Base-by-base conservation (phyloP, 2,888 invertebrate genomes). In the Nemapogon koenigi region DNA sequence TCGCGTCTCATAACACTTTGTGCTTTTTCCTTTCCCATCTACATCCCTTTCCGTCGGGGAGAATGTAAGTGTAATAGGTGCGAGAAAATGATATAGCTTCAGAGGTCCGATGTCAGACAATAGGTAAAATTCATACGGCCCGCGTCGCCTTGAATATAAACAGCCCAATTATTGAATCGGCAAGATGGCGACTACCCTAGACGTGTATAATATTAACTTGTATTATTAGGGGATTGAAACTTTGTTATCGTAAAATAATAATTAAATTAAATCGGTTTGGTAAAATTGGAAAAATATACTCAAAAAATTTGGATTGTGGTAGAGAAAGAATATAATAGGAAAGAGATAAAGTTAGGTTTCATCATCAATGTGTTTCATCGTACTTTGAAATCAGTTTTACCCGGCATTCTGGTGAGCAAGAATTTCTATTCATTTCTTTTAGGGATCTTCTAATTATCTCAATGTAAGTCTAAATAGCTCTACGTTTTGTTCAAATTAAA, bases 81-180 rank as follows among this genome's bases (percentile, higher is more conserved):
- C 59, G 57, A 69, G 50, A 43, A 59, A 75, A 73, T 76, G 75
- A 76, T 78, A 73, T 76, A 76, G 72, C 72, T 66, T 43, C 64
- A 46, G 57, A 72, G 76, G 78, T 76, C 78, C 72, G 65, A 73
- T 71, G 76, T 75, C 78, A 75, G 76, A 72, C 72, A 70, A 68
- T 78, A 75, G 76, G 73, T 71, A 72, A 63, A 75, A 78, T 78
- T 78, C 76, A 76, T 75, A 75, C 72, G 65, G 53, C 40, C 50
- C 51, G 46, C 63, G 68, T 58, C n/a, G 57, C 46, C 47, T 50
- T 61, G 79, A 67, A 79, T 79, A 66, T 64, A 73, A 78, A 79
- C 66, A 55, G 50, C 65, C 75, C 72, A 69, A 78, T 79, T 79
- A 78, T 68, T 49, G 47, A 49, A 50, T 53, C 40, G 46, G 58